Percentiles rank a stretch among this genome's conserved stretches.
Evolutionary conservation across 2,888 invertebrate genomes (phyloP).

Genomic region (Platynereis dumerilii): DNA sequence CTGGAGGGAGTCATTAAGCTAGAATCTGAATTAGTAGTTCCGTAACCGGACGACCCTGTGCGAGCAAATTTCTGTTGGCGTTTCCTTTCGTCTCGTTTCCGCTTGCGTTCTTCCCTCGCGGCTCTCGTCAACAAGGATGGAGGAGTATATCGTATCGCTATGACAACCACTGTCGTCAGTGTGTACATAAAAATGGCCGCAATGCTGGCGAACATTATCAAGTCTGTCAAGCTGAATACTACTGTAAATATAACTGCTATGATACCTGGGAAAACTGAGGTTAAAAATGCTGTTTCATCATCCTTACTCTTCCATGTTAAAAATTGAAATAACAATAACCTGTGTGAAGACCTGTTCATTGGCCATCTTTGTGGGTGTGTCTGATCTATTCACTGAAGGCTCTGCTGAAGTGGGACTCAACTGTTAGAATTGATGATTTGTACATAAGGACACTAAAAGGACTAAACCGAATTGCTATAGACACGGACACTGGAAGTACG

Average conservation of each 20-base stretch:
- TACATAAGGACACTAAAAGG: background rate
- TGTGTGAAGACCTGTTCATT: too few relatives aligned
- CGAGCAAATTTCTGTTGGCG: too few relatives aligned
- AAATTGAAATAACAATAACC: background rate
- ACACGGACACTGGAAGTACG: background rate
- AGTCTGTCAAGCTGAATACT: background rate
- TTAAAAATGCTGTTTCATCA: background rate
- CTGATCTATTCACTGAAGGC: too few relatives aligned
- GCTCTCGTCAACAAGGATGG: too few relatives aligned
- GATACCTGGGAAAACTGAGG: background rate
- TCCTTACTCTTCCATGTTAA: background rate
- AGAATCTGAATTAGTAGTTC: background rate
- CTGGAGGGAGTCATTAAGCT: background rate
- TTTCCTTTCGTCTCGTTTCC: too few relatives aligned
- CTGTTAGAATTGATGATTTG: background rate
- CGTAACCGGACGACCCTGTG: background rate
- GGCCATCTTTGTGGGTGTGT: too few relatives aligned
- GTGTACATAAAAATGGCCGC: too few relatives aligned
- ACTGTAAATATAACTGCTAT: slow-evolving; percentile 1
- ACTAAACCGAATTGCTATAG: background rate
- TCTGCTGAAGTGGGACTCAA: too few relatives aligned
- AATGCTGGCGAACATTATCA: background rate
- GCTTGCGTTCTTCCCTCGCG: too few relatives aligned
- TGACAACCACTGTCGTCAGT: too few relatives aligned
- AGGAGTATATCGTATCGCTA: too few relatives aligned